These are phyloP conservation scores for Silurus meridionalis DNA, from an alignment of 2,113 vertebrate species.

Conservation along the genomic window DNA sequence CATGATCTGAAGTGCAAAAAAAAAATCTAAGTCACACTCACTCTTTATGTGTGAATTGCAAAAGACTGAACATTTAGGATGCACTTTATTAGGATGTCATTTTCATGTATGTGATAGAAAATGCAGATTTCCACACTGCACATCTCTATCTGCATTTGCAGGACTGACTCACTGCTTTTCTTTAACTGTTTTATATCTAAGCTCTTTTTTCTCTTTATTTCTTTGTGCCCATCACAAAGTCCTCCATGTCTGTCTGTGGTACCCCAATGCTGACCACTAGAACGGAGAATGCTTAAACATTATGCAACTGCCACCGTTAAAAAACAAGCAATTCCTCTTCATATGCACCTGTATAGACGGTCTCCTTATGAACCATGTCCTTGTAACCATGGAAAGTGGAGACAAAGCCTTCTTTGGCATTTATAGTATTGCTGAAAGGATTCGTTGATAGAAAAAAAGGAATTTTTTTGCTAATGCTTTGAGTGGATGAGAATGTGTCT, in stretches of 20 bases:
- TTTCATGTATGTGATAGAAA: not conserved
- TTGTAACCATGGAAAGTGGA: conserved; percentile 33
- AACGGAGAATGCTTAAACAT: conserved; percentile 27
- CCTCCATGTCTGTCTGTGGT: conserved; percentile 4
- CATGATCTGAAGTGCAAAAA: not conserved
- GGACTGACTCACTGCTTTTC: conserved; percentile 29
- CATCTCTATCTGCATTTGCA: conserved; percentile 31
- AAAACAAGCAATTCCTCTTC: conserved; percentile 42
- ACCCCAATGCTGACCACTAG: not conserved
- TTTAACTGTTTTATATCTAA: conserved; percentile 57
- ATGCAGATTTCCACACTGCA: not conserved
- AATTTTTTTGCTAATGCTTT: conserved; percentile 7
- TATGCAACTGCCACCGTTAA: conserved; percentile 18
- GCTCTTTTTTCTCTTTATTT: conserved; percentile 8
- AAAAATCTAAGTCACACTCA: not conserved
- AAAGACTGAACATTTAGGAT: conserved; percentile 3
- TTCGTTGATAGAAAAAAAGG: conserved; percentile 1
- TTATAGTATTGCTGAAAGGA: conserved; percentile 22
- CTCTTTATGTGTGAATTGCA: not conserved
- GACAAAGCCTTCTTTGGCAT: conserved; percentile 41
- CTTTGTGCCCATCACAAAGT: not conserved
- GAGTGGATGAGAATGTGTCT: conserved; percentile 13
- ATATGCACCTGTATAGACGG: conserved; percentile 10
- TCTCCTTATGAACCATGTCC: conserved; percentile 28
- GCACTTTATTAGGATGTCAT: conserved; percentile 8